Conservation (phyloP, 1,140 invertebrate genomes). For the Drosophila nikananu region DNA sequence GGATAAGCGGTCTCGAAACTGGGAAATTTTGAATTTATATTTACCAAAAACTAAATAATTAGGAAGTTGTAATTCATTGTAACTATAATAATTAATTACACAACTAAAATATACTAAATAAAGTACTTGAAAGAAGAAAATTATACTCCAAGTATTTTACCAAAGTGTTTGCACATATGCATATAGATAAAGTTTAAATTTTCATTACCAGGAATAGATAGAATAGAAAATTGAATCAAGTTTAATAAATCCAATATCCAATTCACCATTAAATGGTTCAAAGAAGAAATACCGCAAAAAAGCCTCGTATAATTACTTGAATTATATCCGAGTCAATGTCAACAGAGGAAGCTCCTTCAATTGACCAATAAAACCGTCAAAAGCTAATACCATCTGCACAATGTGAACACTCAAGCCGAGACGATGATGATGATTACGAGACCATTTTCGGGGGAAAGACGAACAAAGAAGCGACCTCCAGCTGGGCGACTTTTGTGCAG, state of each 20-base stretch:
- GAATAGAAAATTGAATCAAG: background rate
- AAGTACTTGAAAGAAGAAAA: too few relatives aligned
- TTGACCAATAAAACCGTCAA: slow-evolving; percentile 57
- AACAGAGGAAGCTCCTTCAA: slow-evolving; percentile 32
- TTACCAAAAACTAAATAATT: background rate
- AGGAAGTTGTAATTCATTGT: too few relatives aligned
- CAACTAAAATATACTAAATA: too few relatives aligned
- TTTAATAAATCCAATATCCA: background rate
- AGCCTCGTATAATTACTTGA: slow-evolving; percentile 23
- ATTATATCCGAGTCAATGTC: slow-evolving; percentile 28
- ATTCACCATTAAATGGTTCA: background rate
- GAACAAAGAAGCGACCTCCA: slow-evolving; percentile 67
- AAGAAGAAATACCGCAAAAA: slow-evolving; percentile 8
- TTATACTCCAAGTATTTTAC: too few relatives aligned
- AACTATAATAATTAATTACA: too few relatives aligned
- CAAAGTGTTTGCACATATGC: background rate
- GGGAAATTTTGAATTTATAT: background rate
- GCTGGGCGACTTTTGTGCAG: slow-evolving; percentile 67
- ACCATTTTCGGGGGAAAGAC: slow-evolving; percentile 10
- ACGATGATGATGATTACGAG: slow-evolving; percentile 20
- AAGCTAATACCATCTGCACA: slow-evolving; percentile 56
- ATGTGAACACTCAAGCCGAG: slow-evolving; percentile 36
- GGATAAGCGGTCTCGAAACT: background rate
- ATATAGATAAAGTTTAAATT: background rate
- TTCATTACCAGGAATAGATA: background rate